Evolutionary conservation across 2,797 vertebrate species (phyloP).

Genomic region (Acridotheres tristis): DNA sequence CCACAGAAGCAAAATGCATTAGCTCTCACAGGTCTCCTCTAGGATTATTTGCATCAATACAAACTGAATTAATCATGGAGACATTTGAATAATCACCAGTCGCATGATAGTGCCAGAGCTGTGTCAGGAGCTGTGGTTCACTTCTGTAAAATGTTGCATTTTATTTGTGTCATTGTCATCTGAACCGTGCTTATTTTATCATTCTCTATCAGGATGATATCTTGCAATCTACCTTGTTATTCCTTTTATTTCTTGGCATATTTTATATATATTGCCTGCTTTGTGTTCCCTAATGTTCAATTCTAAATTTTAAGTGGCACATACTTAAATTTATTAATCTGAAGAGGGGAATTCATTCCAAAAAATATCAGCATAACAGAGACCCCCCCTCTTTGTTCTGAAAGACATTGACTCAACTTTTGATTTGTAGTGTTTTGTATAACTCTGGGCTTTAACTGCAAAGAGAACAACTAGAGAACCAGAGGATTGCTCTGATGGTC

Average conservation of each 20-base stretch:
- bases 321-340: slow-evolving; percentile 30
- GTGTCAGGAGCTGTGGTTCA: not conserved
- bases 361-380: slow-evolving; percentile 7
- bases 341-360: not conserved
- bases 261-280: not conserved
- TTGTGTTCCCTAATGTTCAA: slow-evolving; percentile 39
- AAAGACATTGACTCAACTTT: not conserved
- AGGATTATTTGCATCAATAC: slow-evolving; percentile 79
- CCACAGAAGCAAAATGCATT: slow-evolving; percentile 73
- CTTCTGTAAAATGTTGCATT: slow-evolving; percentile 1
- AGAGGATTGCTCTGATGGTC: not conserved
- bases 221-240: slow-evolving; percentile 30
- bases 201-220: not conserved
- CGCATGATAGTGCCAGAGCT: not conserved
- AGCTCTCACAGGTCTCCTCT: slow-evolving; percentile 65
- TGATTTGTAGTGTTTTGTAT: not conserved
- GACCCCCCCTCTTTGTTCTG: not conserved
- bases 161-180: slow-evolving; percentile 23
- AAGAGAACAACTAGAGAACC: not conserved
- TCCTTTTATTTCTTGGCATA: slow-evolving; percentile 11
- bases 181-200: slow-evolving; percentile 45
- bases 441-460: slow-evolving; percentile 14
- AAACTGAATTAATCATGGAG: slow-evolving; percentile 76
- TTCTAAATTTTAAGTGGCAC: slow-evolving; percentile 30
- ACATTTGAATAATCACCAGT: slow-evolving; percentile 71